Base-by-base conservation (phyloP, 2,888 invertebrate genomes). In the Masnerella sp. region DNA sequence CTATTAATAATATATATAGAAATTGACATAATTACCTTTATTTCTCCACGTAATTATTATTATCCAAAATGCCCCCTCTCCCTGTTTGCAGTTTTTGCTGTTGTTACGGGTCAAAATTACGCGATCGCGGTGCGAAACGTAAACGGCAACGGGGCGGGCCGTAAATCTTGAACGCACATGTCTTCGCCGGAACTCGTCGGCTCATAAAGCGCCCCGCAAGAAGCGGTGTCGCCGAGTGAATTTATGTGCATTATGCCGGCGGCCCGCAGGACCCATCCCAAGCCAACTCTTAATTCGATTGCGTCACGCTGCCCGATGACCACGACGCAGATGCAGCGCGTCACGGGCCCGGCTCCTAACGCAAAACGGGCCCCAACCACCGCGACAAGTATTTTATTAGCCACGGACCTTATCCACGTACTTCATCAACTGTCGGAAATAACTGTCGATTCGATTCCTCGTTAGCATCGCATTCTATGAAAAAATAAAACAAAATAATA, bases 191-290 rank as follows among this genome's bases (percentile, higher is more conserved):
- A 75, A 71, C 56, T 67, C 47, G 47, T 71, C 45, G 45, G 20
- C 28, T 22, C 40, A 64, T 38, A 74, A 47, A 64, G 54, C 58
- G 42, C 40, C 47, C 52, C 52, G 59, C 51, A 64, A 52, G 54
- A 70, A 70, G 70, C 49, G 45, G 58, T 64, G 38, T 40, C 64
- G 61, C 47, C 40, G 32, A 22, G 20, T 64, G 64, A 38, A 71
- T 71, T 75, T 68, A 75, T 74, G 74, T 67, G 40, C 62, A 71
- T 75, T 75, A 71, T 75, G 47, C 40, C 61, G 38, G 56, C 62
- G 5, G 58, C 56, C 62, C 30, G 51, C 28, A 14, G 54, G 14
- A 11, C 11, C 47, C 25, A 14, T 40, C 61, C 30, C 17, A 51
- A 28, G 25, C 17, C 40, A 30, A 11, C 12, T 2, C 67, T 56